phyloP scores from a whole-genome alignment of 1,140 invertebrate genomes.

The Neodiprion virginianus region DNA sequence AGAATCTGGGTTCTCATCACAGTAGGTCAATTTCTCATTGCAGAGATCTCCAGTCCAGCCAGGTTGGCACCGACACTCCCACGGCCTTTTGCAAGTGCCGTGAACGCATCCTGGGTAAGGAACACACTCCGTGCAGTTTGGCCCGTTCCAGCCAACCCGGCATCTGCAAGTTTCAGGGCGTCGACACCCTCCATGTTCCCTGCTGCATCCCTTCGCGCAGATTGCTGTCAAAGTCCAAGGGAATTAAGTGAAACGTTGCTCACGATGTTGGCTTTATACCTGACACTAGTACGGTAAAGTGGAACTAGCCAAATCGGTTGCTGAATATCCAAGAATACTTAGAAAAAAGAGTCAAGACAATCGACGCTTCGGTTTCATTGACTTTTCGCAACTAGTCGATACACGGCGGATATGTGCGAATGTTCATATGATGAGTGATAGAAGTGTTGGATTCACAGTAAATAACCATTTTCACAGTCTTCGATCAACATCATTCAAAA shows the following conservation, averaged over 20 bases:
- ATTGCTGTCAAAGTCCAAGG: constrained; percentile 68
- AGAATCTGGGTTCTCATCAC: constrained; percentile 71
- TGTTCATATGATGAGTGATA: no score
- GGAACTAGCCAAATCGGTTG: constrained; percentile 21
- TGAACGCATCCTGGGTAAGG: constrained; percentile 86
- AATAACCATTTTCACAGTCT: no score
- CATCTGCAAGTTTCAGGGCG: constrained; percentile 81
- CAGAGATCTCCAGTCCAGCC: constrained; percentile 91
- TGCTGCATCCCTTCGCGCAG: constrained; percentile 81
- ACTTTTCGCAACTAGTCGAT: no score
- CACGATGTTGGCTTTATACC: neutral
- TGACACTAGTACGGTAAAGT: neutral
- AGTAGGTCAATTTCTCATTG: constrained; percentile 83
- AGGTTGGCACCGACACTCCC: constrained; percentile 85
- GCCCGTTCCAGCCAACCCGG: constrained; percentile 86
- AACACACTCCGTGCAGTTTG: constrained; percentile 81
- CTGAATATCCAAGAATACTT: constrained; percentile 29
- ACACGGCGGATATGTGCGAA: no score
- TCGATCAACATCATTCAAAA: no score
- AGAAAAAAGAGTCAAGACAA: constrained; percentile 22
- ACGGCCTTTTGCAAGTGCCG: constrained; percentile 83
- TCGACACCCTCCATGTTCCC: constrained; percentile 83
- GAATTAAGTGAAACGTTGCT: neutral
- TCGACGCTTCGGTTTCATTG: no score
- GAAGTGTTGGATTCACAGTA: no score